Percentiles rank a stretch among this genome's conserved stretches.
These are phyloP conservation scores for Trichomalopsis sarcophagae DNA, from an alignment of 1,140 invertebrate genomes.

Conservation along the genomic window DNA sequence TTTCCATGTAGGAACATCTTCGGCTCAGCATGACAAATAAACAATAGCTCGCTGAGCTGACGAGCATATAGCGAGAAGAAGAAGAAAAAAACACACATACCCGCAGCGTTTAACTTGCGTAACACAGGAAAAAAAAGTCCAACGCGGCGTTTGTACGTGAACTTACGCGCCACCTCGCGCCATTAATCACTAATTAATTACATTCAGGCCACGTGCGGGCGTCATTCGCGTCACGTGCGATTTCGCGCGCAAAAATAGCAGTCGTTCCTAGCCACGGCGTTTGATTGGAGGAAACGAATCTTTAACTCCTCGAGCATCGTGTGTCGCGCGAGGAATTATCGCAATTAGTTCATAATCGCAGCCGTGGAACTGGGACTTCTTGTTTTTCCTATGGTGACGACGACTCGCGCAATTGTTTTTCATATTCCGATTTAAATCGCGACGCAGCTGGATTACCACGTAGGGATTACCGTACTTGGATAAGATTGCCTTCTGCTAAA, in stretches of 20 bases:
- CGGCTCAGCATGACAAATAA: constrained; percentile 10
- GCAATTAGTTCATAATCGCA: constrained; percentile 1
- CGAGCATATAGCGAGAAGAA: not conserved
- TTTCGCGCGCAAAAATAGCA: constrained; percentile 37
- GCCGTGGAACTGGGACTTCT: not conserved
- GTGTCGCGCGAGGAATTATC: not conserved
- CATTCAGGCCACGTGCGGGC: constrained; percentile 21
- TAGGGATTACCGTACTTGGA: not conserved
- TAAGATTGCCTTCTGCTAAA: not conserved
- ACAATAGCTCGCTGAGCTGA: not conserved
- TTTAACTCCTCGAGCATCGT: not conserved
- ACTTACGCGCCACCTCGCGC: constrained; percentile 4
- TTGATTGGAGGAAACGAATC: not conserved
- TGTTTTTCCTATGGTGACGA: not conserved
- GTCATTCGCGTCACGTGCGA: constrained; percentile 43
- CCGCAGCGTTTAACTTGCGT: constrained; percentile 1
- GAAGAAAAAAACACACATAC: not conserved
- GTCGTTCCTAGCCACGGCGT: not conserved
- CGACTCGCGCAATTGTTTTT: not conserved
- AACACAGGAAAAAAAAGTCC: constrained; percentile 11
- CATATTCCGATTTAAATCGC: not conserved
- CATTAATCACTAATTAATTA: constrained; percentile 49
- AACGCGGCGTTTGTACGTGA: constrained; percentile 5
- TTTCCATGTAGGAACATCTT: not conserved
- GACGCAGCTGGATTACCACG: not conserved